phyloP scores from a whole-genome alignment of 1,140 invertebrate species.

The Penaeus japonicus region DNA sequence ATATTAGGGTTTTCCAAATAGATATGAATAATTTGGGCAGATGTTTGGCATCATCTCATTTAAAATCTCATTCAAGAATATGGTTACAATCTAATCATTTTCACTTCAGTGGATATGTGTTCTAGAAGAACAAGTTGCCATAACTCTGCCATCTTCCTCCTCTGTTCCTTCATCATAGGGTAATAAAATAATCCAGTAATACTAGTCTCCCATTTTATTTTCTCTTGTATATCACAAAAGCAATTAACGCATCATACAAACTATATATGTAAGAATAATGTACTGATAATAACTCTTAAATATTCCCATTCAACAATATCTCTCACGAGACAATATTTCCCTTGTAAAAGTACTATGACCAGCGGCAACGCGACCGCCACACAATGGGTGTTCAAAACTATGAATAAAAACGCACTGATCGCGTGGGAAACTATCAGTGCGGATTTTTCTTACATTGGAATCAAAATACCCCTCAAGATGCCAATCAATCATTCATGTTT shows the following conservation, averaged over 20 bases:
- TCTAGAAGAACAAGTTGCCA: background rate
- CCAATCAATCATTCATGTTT: slow-evolving; percentile 25
- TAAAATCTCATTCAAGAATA: no score
- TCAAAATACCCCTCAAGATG: slow-evolving; percentile 14
- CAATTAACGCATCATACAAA: slow-evolving; percentile 45
- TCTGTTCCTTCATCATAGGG: background rate
- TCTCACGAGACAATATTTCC: background rate
- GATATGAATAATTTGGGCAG: no score
- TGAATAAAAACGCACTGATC: slow-evolving; percentile 9
- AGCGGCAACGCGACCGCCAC: background rate
- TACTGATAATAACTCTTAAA: slow-evolving; percentile 13
- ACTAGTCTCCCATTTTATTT: slow-evolving; percentile 41
- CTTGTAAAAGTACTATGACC: background rate
- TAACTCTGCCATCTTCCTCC: background rate
- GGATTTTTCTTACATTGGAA: background rate
- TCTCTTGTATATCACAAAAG: slow-evolving; percentile 39
- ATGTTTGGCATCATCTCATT: no score
- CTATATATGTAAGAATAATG: slow-evolving; percentile 48
- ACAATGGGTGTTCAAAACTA: background rate
- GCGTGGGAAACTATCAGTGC: background rate
- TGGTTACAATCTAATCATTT: no score
- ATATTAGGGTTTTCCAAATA: no score
- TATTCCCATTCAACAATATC: slow-evolving; percentile 16
- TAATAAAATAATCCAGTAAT: background rate
- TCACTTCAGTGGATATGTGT: no score